Evolutionary conservation across 2,113 vertebrate species (phyloP).

Genomic region (Pavo muticus): DNA sequence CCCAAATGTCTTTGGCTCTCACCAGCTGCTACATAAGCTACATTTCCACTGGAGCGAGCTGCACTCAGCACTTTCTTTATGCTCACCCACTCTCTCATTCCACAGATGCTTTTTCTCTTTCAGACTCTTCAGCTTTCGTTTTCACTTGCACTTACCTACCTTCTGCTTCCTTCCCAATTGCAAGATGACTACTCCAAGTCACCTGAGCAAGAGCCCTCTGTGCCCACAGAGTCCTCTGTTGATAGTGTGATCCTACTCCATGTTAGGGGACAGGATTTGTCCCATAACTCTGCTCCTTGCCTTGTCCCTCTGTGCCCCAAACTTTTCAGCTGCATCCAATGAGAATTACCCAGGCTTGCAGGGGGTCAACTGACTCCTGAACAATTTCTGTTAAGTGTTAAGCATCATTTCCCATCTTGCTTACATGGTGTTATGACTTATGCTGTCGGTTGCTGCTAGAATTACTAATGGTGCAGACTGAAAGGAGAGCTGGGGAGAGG

Average conservation of each 20-base stretch:
- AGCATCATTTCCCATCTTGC: not conserved
- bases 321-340: not conserved
- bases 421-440: not conserved
- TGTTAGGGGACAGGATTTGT: not conserved
- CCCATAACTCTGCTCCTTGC: not conserved
- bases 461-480: not conserved
- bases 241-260: not conserved
- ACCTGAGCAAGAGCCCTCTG: not conserved
- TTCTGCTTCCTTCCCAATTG: not conserved
- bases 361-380: not conserved
- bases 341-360: fast-evolving
- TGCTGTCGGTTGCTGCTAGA: not conserved
- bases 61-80: not conserved
- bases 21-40: not conserved
- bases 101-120: not conserved
- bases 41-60: not conserved
- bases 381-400: not conserved
- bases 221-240: not conserved
- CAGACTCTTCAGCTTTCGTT: not conserved
- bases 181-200: not conserved
- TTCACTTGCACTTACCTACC: not conserved
- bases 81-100: not conserved
- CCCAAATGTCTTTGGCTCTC: not conserved
- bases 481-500: not conserved
- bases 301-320: not conserved